phyloP scores from a whole-genome alignment of 1,140 invertebrate genomes.

The Heliconius melpomene region DNA sequence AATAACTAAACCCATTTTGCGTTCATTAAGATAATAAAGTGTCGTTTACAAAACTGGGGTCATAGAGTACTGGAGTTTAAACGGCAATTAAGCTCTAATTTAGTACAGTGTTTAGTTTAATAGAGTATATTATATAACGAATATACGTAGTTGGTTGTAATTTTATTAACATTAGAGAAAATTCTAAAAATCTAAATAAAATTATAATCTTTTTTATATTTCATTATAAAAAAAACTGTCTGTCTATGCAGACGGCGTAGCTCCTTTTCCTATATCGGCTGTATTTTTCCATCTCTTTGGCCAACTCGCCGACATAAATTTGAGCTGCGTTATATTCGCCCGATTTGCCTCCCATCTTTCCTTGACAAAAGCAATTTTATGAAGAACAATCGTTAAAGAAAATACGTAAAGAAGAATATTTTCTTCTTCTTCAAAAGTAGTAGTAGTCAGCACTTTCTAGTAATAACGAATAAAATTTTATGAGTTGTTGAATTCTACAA shows the following conservation, averaged over 20 bases:
- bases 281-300: conserved; percentile 33
- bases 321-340: conserved; percentile 45
- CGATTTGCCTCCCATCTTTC: conserved; percentile 41
- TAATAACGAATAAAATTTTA: neutral
- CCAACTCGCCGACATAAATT: conserved; percentile 45
- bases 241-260: conserved; percentile 8
- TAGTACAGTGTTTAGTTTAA: conserved; percentile 26
- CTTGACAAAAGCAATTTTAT: conserved; percentile 44
- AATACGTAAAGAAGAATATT: conserved; percentile 20
- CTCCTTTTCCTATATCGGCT: conserved; percentile 9
- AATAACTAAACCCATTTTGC: conserved; percentile 9
- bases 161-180: neutral
- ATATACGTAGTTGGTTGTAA: conserved; percentile 16
- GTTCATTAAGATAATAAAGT: conserved; percentile 33
- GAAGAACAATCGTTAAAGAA: conserved; percentile 38
- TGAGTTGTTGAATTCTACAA: neutral
- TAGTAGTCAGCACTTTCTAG: neutral
- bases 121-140: conserved; percentile 17
- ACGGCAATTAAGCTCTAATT: conserved; percentile 28
- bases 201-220: no score
- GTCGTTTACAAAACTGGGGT: conserved; percentile 25
- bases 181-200: no score
- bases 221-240: neutral
- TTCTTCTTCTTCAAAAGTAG: neutral
- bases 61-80: conserved; percentile 17